Conservation (phyloP, 2,888 invertebrate genomes). For the Drosophila hamatofila region DNA sequence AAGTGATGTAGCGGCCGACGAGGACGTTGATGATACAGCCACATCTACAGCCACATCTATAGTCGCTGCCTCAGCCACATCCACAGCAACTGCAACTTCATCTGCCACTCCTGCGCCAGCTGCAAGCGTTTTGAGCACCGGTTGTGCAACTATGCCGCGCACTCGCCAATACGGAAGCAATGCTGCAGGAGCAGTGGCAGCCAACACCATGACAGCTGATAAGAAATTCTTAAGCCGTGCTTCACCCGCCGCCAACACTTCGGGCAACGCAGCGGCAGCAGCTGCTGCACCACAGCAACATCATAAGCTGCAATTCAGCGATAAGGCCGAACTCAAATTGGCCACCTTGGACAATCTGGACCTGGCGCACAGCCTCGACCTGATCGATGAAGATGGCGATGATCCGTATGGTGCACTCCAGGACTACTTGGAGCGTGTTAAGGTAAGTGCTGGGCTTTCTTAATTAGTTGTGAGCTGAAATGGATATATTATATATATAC, state of each 20-base stretch:
- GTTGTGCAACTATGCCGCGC: slow-evolving; percentile 83
- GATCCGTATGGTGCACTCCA: slow-evolving; percentile 84
- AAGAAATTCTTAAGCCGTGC: slow-evolving; percentile 76
- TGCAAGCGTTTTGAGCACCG: slow-evolving; percentile 76
- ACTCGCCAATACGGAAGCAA: slow-evolving; percentile 75
- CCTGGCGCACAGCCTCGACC: slow-evolving; percentile 77
- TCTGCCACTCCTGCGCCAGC: slow-evolving; percentile 55
- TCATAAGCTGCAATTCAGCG: slow-evolving; percentile 78
- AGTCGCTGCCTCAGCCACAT: slow-evolving; percentile 23
- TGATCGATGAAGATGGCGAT: slow-evolving; percentile 81
- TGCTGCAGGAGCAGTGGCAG: slow-evolving; percentile 48
- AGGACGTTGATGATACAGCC: slow-evolving; percentile 68
- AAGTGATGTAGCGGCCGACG: slow-evolving; percentile 69
- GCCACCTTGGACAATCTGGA: slow-evolving; percentile 82
- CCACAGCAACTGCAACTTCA: slow-evolving; percentile 49
- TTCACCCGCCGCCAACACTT: slow-evolving; percentile 49
- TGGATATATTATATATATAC: slow-evolving; percentile 6
- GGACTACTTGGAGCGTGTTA: slow-evolving; percentile 84
- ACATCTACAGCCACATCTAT: slow-evolving; percentile 23
- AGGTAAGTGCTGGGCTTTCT: slow-evolving; percentile 73
- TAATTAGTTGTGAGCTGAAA: slow-evolving; percentile 15
- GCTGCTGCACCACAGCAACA: slow-evolving; percentile 48
- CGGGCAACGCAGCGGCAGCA: slow-evolving; percentile 28
- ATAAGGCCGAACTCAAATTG: slow-evolving; percentile 73
- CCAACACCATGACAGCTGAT: slow-evolving; percentile 78